A percentile compares a stretch with the other conserved stretches of the same genome.
Conservation (phyloP, 1,140 invertebrate genomes). For the Copidosoma floridanum region DNA sequence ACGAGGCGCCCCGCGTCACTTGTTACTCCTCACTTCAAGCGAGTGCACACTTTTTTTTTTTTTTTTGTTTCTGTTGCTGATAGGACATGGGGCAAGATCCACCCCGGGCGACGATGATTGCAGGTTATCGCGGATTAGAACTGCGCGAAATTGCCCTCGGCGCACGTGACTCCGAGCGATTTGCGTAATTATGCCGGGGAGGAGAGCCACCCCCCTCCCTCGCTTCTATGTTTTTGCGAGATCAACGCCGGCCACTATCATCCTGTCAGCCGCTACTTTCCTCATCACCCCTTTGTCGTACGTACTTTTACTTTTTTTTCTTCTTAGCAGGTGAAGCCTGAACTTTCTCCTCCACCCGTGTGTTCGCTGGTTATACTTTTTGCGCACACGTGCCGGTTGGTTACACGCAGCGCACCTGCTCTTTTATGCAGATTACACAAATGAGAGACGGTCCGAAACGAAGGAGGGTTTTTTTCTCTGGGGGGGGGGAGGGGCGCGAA, state of each 20-base stretch:
- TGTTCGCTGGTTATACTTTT: background rate
- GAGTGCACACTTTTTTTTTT: too few species aligned
- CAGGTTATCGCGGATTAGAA: slow-evolving; percentile 8
- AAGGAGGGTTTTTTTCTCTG: too few species aligned
- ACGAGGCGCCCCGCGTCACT: background rate
- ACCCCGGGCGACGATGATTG: background rate
- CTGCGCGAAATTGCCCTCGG: background rate
- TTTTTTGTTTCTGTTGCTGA: background rate
- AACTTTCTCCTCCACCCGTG: too few species aligned
- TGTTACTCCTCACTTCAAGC: background rate
- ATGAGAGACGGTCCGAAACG: too few species aligned
- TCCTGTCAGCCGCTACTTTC: background rate
- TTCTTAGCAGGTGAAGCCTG: too few species aligned
- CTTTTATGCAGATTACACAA: too few species aligned
- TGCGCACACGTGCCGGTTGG: background rate
- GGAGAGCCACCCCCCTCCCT: too few species aligned
- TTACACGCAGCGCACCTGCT: too few species aligned
- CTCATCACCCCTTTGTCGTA: background rate
- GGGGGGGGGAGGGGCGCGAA: background rate
- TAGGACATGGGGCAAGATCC: background rate
- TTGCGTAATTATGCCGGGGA: slow-evolving; percentile 20
- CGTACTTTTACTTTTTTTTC: background rate
- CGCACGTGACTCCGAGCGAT: slow-evolving; percentile 11
- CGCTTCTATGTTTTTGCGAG: background rate
- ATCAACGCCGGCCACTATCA: too few species aligned